Conservation (phyloP, 30 jellyfish, hydroid and myxozoan genomes). For the Cassiopea xamachana region DNA sequence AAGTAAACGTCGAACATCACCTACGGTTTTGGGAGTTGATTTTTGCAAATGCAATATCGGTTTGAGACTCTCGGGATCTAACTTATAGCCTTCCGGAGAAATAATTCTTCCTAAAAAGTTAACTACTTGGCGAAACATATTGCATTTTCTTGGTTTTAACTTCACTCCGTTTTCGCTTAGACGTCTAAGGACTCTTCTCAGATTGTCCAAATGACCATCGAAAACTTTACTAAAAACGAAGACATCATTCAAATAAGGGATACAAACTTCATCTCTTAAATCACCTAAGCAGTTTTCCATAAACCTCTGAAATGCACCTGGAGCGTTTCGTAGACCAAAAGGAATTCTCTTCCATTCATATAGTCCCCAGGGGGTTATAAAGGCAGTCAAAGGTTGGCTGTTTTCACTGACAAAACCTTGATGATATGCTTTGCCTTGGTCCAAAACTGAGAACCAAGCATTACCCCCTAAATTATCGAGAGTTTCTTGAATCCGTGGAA, state of each 20-base stretch:
- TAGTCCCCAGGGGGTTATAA: conserved; percentile 79
- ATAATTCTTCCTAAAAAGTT: conserved; percentile 44
- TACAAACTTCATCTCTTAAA: conserved; percentile 9
- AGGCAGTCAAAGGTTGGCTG: conserved; percentile 51
- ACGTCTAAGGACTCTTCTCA: conserved; percentile 36
- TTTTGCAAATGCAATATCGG: conserved; percentile 33
- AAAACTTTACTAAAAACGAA: conserved; percentile 6
- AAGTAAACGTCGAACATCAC: conserved; percentile 50
- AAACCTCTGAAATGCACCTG: conserved; percentile 39
- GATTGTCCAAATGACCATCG: conserved; percentile 26
- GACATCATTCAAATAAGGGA: conserved; percentile 53
- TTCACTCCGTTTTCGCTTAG: conserved; percentile 20
- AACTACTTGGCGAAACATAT: conserved; percentile 31
- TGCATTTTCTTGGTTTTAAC: conserved; percentile 33
- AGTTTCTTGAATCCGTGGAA: conserved; percentile 45
- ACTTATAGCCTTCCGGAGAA: conserved; percentile 41
- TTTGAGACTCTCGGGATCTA: conserved; percentile 35
- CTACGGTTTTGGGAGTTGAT: conserved; percentile 38
- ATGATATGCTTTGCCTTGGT: conserved; percentile 71
- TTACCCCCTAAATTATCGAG: conserved; percentile 62
- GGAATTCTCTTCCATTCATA: conserved; percentile 69
- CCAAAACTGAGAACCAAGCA: conserved; percentile 64
- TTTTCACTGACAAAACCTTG: conserved; percentile 62
- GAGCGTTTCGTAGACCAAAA: conserved; percentile 41
- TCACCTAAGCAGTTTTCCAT: conserved; percentile 26